Percentiles rank a stretch among this genome's conserved stretches.
These are phyloP conservation scores for Schizotus pectinicornis DNA, from an alignment of 2,888 invertebrate species.

Conservation along the genomic window DNA sequence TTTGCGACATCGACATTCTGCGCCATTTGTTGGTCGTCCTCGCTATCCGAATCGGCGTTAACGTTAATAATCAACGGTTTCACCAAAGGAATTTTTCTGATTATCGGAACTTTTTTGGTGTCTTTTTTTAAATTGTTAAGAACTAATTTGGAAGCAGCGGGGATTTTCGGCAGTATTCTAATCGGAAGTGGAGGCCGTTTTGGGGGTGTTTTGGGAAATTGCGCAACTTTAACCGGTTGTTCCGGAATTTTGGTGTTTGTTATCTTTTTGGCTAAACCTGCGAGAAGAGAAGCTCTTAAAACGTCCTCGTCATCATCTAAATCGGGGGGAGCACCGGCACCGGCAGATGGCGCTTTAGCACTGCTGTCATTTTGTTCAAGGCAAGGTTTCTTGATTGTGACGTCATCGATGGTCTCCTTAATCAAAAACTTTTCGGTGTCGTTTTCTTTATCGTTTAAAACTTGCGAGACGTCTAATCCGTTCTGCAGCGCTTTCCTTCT, in stretches of 20 bases:
- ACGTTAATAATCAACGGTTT: conserved; percentile 56
- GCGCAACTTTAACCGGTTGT: not conserved
- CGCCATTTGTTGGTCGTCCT: conserved; percentile 30
- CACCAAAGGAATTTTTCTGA: conserved; percentile 39
- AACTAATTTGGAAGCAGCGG: conserved; percentile 15
- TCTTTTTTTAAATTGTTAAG: conserved; percentile 28
- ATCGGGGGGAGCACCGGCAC: conserved; percentile 20
- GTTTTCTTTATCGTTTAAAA: conserved; percentile 32
- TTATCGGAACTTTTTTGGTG: conserved; percentile 27
- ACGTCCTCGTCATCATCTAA: conserved; percentile 67
- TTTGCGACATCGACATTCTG: conserved; percentile 7
- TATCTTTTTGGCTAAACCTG: conserved; percentile 66
- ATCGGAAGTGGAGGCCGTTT: not conserved
- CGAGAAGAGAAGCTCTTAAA: conserved; percentile 65
- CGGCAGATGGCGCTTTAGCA: not conserved
- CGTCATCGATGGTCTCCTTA: conserved; percentile 48
- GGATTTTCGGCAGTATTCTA: conserved; percentile 15
- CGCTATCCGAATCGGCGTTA: conserved; percentile 52
- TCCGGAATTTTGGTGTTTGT: conserved; percentile 41
- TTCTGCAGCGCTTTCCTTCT: conserved; percentile 11
- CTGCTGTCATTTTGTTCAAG: conserved; percentile 6
- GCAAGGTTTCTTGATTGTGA: conserved; percentile 41
- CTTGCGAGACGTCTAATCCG: not conserved
- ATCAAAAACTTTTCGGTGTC: conserved; percentile 42
- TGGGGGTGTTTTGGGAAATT: conserved; percentile 2